phyloP scores from a whole-genome alignment of 2,113 vertebrate genomes.

The Neolamprologus kungweensis region DNA sequence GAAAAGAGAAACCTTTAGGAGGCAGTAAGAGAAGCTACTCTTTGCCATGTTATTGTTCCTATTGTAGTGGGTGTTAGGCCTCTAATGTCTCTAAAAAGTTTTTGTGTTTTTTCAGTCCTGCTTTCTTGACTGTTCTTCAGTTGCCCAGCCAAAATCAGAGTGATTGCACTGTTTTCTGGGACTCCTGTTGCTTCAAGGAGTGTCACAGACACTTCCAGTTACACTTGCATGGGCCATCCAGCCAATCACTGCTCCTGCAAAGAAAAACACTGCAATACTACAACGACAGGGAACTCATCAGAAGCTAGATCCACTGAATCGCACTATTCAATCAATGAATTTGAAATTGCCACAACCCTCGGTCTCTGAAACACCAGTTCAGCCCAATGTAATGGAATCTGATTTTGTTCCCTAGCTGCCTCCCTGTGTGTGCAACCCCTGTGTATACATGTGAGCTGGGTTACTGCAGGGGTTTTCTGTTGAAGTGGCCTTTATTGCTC shows the following conservation, averaged over 20 bases:
- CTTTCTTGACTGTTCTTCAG: neutral
- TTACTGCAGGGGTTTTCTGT: neutral
- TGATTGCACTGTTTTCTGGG: neutral
- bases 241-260: neutral
- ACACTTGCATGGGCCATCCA: neutral
- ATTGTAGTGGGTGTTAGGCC: neutral
- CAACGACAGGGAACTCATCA: neutral
- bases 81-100: rapidly evolving
- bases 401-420: neutral
- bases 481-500: neutral
- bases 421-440: neutral
- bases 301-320: rapidly evolving
- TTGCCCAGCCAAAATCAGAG: neutral
- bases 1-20: neutral
- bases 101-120: neutral
- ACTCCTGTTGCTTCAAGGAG: neutral
- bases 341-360: neutral
- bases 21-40: neutral
- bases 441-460: neutral
- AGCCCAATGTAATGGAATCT: neutral
- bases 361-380: neutral
- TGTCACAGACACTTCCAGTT: neutral
- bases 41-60: rapidly evolving
- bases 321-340: neutral
- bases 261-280: neutral